A percentile compares a stretch with the other conserved stretches of the same genome.
phyloP scores from a whole-genome alignment of 2,113 vertebrate genomes.

The Xenopus tropicalis region DNA sequence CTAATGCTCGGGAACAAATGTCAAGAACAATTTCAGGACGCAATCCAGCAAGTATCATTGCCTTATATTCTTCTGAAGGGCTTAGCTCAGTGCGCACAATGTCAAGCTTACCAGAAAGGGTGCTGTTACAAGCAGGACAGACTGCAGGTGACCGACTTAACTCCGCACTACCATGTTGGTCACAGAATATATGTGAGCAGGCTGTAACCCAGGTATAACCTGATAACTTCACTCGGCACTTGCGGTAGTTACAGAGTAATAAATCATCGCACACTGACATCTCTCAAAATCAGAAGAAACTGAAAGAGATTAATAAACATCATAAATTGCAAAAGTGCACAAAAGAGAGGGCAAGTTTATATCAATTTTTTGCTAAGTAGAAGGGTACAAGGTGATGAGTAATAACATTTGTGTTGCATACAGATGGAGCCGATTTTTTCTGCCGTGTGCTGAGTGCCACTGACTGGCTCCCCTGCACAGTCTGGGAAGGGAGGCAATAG shows the following conservation, averaged over 20 bases:
- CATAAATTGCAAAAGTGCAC: too few relatives aligned
- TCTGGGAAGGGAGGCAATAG: too few relatives aligned
- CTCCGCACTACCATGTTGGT: slow-evolving; percentile 81
- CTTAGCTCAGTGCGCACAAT: slow-evolving; percentile 79
- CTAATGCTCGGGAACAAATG: slow-evolving; percentile 75
- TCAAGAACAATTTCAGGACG: slow-evolving; percentile 79
- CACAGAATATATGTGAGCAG: slow-evolving; percentile 86
- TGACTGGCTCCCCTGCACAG: too few relatives aligned
- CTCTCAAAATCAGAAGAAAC: neutral
- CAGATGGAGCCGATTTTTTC: too few relatives aligned
- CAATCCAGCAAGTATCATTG: slow-evolving; percentile 81
- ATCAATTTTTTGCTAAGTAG: too few relatives aligned
- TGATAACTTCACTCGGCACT: slow-evolving; percentile 74
- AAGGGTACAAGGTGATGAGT: too few relatives aligned
- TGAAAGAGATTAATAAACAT: slow-evolving; percentile 13
- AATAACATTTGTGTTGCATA: too few relatives aligned
- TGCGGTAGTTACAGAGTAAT: slow-evolving; percentile 80
- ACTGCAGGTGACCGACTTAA: slow-evolving; percentile 78
- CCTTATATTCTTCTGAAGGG: slow-evolving; percentile 83
- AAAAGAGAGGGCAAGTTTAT: too few relatives aligned
- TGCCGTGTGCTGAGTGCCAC: too few relatives aligned
- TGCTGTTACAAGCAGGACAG: slow-evolving; percentile 81
- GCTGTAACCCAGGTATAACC: slow-evolving; percentile 85
- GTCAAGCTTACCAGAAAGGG: slow-evolving; percentile 81
- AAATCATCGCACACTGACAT: slow-evolving; percentile 79